Percentiles rank a stretch among this genome's conserved stretches.
Conservation (phyloP, 1,140 invertebrate species). For the Drosophila parabipectinata region DNA sequence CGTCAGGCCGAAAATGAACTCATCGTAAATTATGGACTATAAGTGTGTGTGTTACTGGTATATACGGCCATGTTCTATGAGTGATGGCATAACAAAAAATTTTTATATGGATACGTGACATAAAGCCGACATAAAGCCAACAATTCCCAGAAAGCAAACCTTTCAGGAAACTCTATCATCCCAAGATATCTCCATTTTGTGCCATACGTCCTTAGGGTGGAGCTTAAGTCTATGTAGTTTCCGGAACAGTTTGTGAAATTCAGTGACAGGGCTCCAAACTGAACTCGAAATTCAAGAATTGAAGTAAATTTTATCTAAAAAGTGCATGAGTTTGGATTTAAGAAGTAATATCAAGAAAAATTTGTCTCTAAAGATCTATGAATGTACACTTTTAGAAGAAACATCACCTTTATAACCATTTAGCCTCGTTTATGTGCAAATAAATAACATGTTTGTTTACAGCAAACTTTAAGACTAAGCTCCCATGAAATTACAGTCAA, state of each 20-base stretch:
- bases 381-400: neutral
- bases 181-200: neutral
- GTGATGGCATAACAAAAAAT: constrained; percentile 20
- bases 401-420: constrained; percentile 2
- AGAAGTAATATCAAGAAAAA: no score
- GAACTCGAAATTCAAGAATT: no score
- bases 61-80: neutral
- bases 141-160: neutral
- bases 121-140: neutral
- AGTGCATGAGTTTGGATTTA: no score
- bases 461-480: constrained; percentile 34
- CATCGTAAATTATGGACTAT: constrained; percentile 64
- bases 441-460: constrained; percentile 16
- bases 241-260: no score
- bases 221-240: neutral
- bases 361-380: neutral
- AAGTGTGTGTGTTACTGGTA: constrained; percentile 32
- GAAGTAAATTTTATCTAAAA: no score
- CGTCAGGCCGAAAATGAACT: constrained; percentile 60
- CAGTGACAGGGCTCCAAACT: no score
- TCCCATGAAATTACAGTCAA: constrained; percentile 30
- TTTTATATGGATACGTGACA: constrained; percentile 1
- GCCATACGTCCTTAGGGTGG: constrained; percentile 3
- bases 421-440: constrained; percentile 26
- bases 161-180: no score